Evolutionary conservation across 2,113 vertebrate genomes (phyloP).

Genomic region (Chaetops frenatus): DNA sequence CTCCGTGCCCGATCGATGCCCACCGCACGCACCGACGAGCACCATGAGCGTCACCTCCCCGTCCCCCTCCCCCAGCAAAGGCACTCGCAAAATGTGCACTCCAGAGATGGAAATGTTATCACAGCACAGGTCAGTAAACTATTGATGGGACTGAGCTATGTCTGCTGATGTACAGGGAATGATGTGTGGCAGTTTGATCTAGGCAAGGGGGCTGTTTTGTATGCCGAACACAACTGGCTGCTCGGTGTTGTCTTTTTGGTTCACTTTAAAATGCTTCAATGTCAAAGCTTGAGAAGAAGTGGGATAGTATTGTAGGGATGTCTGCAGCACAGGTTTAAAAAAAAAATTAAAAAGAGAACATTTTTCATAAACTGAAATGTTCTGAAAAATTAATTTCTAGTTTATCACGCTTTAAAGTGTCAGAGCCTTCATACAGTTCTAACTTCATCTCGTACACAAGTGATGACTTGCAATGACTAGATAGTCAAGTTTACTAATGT

Average conservation of each 20-base stretch:
- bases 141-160: slow-evolving; percentile 51
- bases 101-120: slow-evolving; percentile 62
- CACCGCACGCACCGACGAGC: background rate
- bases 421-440: background rate
- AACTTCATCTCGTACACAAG: background rate
- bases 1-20: background rate
- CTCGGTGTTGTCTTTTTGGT: background rate
- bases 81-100: slow-evolving; percentile 26
- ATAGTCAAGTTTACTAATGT: slow-evolving; percentile 16
- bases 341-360: background rate
- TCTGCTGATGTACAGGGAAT: slow-evolving; percentile 28
- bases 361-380: background rate
- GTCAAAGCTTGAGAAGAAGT: background rate
- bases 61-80: background rate
- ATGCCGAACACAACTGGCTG: background rate
- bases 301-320: background rate
- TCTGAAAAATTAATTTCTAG: background rate
- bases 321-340: background rate
- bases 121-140: slow-evolving; percentile 66
- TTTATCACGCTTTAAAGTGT: background rate
- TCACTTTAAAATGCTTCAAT: slow-evolving; percentile 42
- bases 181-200: slow-evolving; percentile 10
- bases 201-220: slow-evolving; percentile 23
- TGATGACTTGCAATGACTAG: background rate
- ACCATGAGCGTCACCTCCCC: slow-evolving; percentile 13